Base-by-base conservation (phyloP, 2,797 vertebrate genomes). In the Ptychobarbus kaznakovi region DNA sequence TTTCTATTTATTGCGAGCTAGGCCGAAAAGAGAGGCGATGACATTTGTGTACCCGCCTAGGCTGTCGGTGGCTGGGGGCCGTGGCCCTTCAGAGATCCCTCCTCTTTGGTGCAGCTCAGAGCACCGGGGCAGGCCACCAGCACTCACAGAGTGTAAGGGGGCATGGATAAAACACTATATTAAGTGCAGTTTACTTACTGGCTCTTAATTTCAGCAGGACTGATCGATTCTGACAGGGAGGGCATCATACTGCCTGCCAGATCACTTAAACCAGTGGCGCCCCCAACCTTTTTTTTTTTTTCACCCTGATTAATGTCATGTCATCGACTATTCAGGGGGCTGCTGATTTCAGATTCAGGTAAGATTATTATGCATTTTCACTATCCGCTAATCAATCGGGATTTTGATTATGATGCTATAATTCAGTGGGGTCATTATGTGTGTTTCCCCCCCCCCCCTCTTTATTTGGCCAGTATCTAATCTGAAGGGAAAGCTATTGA, bases 191-290 rank as follows among this genome's bases (percentile, higher is more conserved):
- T 95, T 95, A 93, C 92, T 94, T 94, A 94, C 93, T 92, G 92
- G 91, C 92, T 93, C 93, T 95, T 95, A 95, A 95, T 95, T 95
- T 95, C 93, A 94, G 93, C 90, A 90, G 92, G 94, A 93, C 92
- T 95, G 95, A 95, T 95, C 93, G 94, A 95, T 95, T 93, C 94
- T 95, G 95, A 96, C 95, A 95, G 95, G 83, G 92, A 93, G 94
- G 94, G 93, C 94, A 95, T 92, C 92, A 90, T 92, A 92, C 93
- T 87, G 92, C 93, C 93, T 93, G 94, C 93, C 93, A 93, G 93
- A 95, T 94, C 94, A 95, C 95, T 95, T 95, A 94, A 95, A 94
- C 93, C 93, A 91, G 91, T 93, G 91, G 90, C 93, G 93, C 93
- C 90, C 44, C 38, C 38, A 65, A 73, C 88, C 53, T 69, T 58